phyloP scores from a whole-genome alignment of 2,797 vertebrate genomes.

The Leuciscus waleckii region DNA sequence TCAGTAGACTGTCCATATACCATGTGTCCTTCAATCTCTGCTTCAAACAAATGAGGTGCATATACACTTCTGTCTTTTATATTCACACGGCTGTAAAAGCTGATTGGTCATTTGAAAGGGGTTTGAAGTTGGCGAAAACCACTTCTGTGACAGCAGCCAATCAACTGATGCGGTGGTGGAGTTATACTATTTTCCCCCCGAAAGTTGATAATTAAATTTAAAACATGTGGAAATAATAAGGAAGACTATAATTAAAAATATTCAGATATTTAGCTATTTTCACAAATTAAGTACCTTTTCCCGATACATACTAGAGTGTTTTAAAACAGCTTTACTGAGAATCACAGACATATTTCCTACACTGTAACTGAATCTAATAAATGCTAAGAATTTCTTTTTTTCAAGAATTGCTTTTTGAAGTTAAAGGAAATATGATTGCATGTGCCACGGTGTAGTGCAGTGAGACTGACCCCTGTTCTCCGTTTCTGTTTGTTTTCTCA shows the following conservation, averaged over 20 bases:
- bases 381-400: not conserved
- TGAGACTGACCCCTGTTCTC: not conserved
- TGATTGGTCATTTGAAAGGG: not conserved
- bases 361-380: not conserved
- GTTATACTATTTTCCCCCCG: no score
- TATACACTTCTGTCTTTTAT: not conserved
- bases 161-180: not conserved
- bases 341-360: not conserved
- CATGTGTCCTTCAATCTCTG: not conserved
- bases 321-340: not conserved
- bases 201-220: not conserved
- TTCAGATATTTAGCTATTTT: not conserved
- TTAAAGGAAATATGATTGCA: not conserved
- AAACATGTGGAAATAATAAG: not conserved
- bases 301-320: not conserved
- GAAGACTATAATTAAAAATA: not conserved
- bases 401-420: not conserved
- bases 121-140: not conserved
- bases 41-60: not conserved
- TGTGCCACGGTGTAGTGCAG: not conserved
- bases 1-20: not conserved
- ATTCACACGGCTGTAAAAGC: slow-evolving; percentile 1
- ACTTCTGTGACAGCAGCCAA: not conserved
- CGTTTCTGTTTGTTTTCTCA: no score
- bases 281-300: not conserved